These are phyloP conservation scores for Caenorhabditis brenneri DNA, from an alignment of 1,140 invertebrate genomes.

Conservation along the genomic window DNA sequence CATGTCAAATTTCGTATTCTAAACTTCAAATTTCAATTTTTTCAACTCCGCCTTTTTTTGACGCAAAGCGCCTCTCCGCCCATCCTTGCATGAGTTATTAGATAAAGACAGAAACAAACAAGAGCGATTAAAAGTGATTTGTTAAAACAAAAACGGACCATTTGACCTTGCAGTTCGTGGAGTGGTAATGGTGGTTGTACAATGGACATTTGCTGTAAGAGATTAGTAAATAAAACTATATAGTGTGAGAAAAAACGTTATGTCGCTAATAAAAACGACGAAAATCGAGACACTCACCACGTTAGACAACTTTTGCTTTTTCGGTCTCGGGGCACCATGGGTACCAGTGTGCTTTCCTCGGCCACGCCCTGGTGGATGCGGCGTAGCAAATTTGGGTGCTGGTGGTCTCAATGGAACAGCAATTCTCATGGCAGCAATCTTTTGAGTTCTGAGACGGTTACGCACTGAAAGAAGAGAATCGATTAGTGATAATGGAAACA, in stretches of 20 bases:
- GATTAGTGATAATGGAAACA: not conserved
- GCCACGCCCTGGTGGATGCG: not conserved
- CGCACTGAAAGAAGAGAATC: not conserved
- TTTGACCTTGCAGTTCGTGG: slow-evolving; percentile 12
- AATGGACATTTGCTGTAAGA: slow-evolving; percentile 42
- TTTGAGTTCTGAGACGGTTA: not conserved
- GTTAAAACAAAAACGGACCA: not conserved
- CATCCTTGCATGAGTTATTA: too few relatives aligned
- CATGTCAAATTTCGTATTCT: too few relatives aligned
- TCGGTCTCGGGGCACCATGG: not conserved
- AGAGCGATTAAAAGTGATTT: too few relatives aligned
- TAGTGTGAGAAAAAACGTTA: not conserved
- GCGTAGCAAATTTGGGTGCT: not conserved
- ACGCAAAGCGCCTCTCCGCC: too few relatives aligned
- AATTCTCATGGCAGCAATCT: not conserved
- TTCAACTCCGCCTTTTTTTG: too few relatives aligned
- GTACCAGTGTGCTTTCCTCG: not conserved
- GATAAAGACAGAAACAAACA: too few relatives aligned
- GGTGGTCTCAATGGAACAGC: not conserved
- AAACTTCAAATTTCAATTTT: too few relatives aligned
- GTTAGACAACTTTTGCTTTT: not conserved
- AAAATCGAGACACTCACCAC: too few relatives aligned
- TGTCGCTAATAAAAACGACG: too few relatives aligned
- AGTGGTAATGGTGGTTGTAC: slow-evolving; percentile 17
- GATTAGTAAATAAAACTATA: not conserved